Evolutionary conservation across 2,888 invertebrate genomes (phyloP), one percentile per base, ranked within the genome.

Genomic region (Leptinotarsa peninsularis): DNA sequence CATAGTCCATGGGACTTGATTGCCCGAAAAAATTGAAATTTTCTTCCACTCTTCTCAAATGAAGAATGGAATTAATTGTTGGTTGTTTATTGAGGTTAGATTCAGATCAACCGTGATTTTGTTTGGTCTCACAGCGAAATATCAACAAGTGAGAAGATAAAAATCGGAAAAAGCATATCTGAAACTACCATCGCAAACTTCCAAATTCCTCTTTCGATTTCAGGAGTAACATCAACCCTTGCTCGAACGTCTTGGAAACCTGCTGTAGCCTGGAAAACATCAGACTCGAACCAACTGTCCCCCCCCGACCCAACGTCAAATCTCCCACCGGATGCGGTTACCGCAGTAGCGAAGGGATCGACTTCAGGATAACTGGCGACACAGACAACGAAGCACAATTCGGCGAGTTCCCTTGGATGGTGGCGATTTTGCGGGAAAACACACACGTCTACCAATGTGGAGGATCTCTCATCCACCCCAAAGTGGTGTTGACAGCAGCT

Each of bases 361-460:
- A 93, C 4, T 93, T 94, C 81, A 89, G 93, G 43, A 94, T 94
- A 52, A 93, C 91, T 0, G 90, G 93, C 0, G 91, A 91, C 18
- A 85, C 84, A 0, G 90, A 94, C 76, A 91, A 92, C 66, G 95
- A 95, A 85, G 91, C 92, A 0, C 92, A 95, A 82, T 95, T 93
- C 80, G 95, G 93, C 0, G 95, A 96, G 87, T 95, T 94, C 86
- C 95, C 95, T 0, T 96, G 95, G 96, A 94, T 95, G 94, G 92
- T 94, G 0, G 95, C 95, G 0, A 89, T 95, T 49, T 87, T 94
- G 74, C 0, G 89, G 88, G 0, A 89, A 90, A 81, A 91, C 90
- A 84, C 85, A 91, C 81, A 83, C 75, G 79, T 83, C 0, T 83
- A 83, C 68, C 82, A 83, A 21, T 96, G 96, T 60, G 96, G 96